Base-by-base conservation (phyloP, 2,888 invertebrate genomes). In the Mechanitis messenoides region DNA sequence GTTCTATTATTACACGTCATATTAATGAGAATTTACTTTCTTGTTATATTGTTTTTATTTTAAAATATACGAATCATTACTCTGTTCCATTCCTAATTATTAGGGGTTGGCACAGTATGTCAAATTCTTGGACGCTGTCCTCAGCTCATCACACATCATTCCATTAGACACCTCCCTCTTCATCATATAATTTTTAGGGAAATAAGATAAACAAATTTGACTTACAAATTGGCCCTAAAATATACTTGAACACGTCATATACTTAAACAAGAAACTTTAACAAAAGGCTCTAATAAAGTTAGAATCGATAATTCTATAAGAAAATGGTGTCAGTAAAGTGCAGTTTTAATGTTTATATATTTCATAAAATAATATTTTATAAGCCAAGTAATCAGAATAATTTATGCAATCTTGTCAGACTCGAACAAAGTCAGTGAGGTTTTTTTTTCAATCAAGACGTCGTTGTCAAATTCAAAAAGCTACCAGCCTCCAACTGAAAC, bases 171-270 rank as follows among this genome's bases (percentile, higher is more conserved):
- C 20, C 20, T 20, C 20, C 20, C 20, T 20, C 1, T 20, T 20
- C 20, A 20, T 20, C 20, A 20, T 20, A 20, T 20, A 20, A 20
- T 20, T 20, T 20, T 20, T 1, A 20, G 7, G 50, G 9, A 50
- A 50, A 50, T 50, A 50, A 50, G 50, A 31, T 50, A 50, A 50
- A 31, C 31, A 50, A 50, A 50, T 28, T 50, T 50, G 31, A 50
- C 31, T 50, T n/a, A n/a, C n/a, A 50, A 31, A 7, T 31, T 50
- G 50, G 50, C 50, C 50, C 28, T 50, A 50, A 50, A 50, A 50
- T 50, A 50, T 9, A 31, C 50, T 50, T 50, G 9, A 50, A 6
- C 31, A 50, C 28, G 47, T 28, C 47, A 20, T 20, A 20, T 47
- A 47, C 28, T 9, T 31, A 31, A 50, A 20, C 20, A 20, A 20